These are phyloP conservation scores for Cynaeus angustus DNA, from an alignment of 2,888 invertebrate species.

Conservation along the genomic window DNA sequence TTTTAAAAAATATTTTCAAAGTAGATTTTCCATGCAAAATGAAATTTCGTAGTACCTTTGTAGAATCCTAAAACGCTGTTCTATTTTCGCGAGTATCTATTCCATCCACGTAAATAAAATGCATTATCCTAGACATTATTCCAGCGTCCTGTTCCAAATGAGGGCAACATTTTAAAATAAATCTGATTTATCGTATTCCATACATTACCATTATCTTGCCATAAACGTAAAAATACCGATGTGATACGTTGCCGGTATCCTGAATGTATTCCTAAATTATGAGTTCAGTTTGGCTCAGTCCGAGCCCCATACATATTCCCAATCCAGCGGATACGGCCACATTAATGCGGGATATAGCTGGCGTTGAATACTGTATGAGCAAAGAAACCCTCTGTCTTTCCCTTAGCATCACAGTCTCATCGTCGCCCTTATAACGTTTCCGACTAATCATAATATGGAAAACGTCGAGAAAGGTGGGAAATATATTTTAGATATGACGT, in stretches of 20 bases:
- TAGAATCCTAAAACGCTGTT: constrained; percentile 1
- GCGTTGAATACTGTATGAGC: constrained; percentile 67
- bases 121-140: constrained; percentile 28
- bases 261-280: constrained; percentile 64
- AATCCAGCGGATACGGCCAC: constrained; percentile 64
- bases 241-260: constrained; percentile 59
- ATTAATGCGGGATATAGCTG: constrained; percentile 66
- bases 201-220: constrained; percentile 57
- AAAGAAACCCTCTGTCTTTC: constrained; percentile 45
- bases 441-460: constrained; percentile 49
- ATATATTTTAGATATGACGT: constrained; percentile 23
- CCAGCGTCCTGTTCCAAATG: constrained; percentile 29
- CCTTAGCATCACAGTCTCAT: constrained; percentile 25
- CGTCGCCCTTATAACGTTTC: constrained; percentile 36
- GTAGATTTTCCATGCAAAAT: neutral
- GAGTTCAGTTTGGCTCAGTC: constrained; percentile 60
- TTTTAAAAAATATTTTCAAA: too few relatives aligned
- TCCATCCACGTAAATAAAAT: constrained; percentile 30
- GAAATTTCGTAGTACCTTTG: neutral
- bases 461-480: constrained; percentile 42
- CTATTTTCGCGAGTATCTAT: constrained; percentile 20
- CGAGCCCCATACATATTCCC: constrained; percentile 65
- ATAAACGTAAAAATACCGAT: constrained; percentile 57
- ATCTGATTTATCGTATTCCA: constrained; percentile 37
- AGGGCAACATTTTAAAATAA: constrained; percentile 46